These are phyloP conservation scores for Cacoxenus indagator DNA, from an alignment of 2,888 invertebrate species.

Conservation along the genomic window DNA sequence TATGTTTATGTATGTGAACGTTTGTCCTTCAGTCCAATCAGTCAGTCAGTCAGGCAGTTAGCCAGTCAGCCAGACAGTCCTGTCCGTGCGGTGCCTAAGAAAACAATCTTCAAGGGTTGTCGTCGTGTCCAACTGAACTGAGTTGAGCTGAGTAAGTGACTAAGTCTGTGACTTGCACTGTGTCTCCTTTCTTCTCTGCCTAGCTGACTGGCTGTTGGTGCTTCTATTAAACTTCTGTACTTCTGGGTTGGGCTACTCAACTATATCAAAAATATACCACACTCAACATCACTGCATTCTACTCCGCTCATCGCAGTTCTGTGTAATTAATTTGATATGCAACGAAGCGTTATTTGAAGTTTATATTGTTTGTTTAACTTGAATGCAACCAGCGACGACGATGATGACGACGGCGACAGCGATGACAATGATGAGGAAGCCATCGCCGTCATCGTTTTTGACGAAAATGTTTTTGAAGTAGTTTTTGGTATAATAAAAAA, in stretches of 20 bases:
- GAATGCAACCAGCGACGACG: constrained; percentile 38
- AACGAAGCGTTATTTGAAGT: constrained; percentile 63
- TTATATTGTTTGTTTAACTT: constrained; percentile 59
- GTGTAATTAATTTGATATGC: constrained; percentile 61
- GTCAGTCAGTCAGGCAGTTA: background rate
- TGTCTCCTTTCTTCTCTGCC: too few relatives aligned
- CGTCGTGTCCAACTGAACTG: constrained; percentile 32
- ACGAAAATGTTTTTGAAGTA: constrained; percentile 25
- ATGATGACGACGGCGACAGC: background rate
- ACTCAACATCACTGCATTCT: background rate
- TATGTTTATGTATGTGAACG: constrained; percentile 5
- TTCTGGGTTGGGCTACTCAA: background rate
- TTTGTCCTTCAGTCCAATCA: background rate
- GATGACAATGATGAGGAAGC: constrained; percentile 26
- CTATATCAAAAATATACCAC: background rate
- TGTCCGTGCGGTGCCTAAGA: constrained; percentile 44
- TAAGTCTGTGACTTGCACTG: background rate
- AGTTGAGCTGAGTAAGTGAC: background rate
- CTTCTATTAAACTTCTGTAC: background rate
- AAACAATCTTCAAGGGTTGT: constrained; percentile 62
- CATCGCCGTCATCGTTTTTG: constrained; percentile 38
- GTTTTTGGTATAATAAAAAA: constrained; percentile 39
- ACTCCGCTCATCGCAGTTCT: constrained; percentile 14
- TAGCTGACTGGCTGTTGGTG: constrained; percentile 22
- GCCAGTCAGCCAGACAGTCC: constrained; percentile 16